Conservation (phyloP, 2,113 vertebrate species). For the Chlorodrepanis virens region DNA sequence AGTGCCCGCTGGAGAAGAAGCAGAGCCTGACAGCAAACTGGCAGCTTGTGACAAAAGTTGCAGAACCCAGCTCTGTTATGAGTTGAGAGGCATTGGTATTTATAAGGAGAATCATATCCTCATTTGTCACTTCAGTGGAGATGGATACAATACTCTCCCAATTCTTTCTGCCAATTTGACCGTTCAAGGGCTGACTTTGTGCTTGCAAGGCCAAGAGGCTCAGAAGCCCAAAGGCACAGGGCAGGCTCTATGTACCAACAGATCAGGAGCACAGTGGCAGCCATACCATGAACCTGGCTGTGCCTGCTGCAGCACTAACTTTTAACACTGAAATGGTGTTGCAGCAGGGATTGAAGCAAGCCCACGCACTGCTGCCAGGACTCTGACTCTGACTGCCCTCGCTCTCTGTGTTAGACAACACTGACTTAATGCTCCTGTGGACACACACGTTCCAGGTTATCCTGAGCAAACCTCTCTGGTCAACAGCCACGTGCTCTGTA, state of each 20-base stretch:
- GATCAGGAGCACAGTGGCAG: neutral
- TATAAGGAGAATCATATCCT: neutral
- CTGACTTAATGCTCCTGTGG: neutral
- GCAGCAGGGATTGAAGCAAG: neutral
- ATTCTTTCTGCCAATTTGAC: neutral
- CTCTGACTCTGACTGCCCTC: neutral
- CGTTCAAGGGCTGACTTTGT: neutral
- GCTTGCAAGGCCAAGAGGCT: neutral
- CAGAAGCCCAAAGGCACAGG: neutral
- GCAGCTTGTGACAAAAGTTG: neutral
- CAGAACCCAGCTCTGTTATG: neutral
- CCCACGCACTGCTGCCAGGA: neutral
- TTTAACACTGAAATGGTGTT: neutral
- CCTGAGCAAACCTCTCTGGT: neutral
- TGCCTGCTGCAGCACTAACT: neutral
- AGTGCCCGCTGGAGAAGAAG: neutral
- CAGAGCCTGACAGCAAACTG: neutral
- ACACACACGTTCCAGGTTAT: neutral
- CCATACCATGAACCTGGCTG: accelerated
- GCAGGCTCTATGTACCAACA: neutral
- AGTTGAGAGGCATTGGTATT: neutral
- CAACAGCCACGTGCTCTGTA: neutral
- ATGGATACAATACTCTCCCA: neutral
- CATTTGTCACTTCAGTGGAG: neutral
- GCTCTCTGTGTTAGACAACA: neutral